Evolutionary conservation across 2,113 vertebrate species (phyloP).

Genomic region (Taurulus bubalis): DNA sequence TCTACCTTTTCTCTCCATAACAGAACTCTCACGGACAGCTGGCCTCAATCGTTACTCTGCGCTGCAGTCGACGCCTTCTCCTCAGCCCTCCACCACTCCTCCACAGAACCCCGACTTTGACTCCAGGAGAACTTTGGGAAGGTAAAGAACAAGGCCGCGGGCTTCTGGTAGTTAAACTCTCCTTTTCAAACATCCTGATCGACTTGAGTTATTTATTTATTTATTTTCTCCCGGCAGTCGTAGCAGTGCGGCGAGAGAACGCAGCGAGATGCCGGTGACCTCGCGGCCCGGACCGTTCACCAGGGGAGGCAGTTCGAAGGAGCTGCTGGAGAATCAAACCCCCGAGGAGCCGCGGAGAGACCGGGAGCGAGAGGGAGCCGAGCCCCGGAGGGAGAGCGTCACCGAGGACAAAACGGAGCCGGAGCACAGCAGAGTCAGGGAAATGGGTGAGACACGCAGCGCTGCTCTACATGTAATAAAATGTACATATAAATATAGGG

Average conservation of each 20-base stretch:
- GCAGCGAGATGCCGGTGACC: slow-evolving; percentile 89
- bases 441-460: slow-evolving; percentile 82
- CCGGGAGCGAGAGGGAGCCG: slow-evolving; percentile 84
- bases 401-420: slow-evolving; percentile 85
- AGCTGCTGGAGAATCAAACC: slow-evolving; percentile 86
- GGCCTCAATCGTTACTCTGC: slow-evolving; percentile 96
- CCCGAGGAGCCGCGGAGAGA: slow-evolving; percentile 86
- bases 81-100: slow-evolving; percentile 83
- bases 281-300: slow-evolving; percentile 83
- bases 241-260: slow-evolving; percentile 88
- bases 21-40: slow-evolving; percentile 90
- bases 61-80: slow-evolving; percentile 85
- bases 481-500: too few species aligned
- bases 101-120: slow-evolving; percentile 88
- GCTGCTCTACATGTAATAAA: not conserved
- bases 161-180: not conserved
- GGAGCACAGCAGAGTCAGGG: slow-evolving; percentile 83
- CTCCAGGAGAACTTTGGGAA: slow-evolving; percentile 88
- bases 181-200: not conserved
- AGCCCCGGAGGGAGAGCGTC: slow-evolving; percentile 87
- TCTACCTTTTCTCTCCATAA: not conserved
- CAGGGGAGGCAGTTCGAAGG: slow-evolving; percentile 88
- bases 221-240: slow-evolving; percentile 63
- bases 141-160: slow-evolving; percentile 78
- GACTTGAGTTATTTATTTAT: not conserved